These are phyloP conservation scores for Bubo blakistoni DNA, from an alignment of 2,113 vertebrate species.

Conservation along the genomic window DNA sequence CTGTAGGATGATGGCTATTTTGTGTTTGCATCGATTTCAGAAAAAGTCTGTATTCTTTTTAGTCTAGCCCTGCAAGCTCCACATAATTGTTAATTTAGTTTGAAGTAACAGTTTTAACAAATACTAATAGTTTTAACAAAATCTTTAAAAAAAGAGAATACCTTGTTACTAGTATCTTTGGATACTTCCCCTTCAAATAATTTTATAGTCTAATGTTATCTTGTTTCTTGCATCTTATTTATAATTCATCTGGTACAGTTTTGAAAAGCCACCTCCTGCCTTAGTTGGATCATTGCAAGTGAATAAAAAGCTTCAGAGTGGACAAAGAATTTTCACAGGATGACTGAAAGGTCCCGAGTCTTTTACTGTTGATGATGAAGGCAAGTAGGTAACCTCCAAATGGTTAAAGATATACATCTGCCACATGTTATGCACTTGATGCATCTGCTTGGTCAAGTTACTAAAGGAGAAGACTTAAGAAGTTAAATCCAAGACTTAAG, in stretches of 20 bases:
- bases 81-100: background rate
- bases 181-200: background rate
- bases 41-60: background rate
- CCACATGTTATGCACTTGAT: background rate
- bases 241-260: constrained; percentile 20
- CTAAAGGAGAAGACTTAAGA: background rate
- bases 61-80: background rate
- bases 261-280: constrained; percentile 66
- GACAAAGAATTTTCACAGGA: constrained; percentile 65
- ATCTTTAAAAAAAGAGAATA: background rate
- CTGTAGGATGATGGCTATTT: background rate
- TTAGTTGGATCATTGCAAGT: constrained; percentile 67
- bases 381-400: constrained; percentile 14
- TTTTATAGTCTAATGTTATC: background rate
- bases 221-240: background rate
- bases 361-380: constrained; percentile 67
- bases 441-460: background rate
- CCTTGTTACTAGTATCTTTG: background rate
- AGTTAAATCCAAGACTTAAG: background rate
- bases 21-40: background rate
- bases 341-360: constrained; percentile 71
- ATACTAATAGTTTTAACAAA: background rate
- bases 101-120: background rate
- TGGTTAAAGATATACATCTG: background rate
- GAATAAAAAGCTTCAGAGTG: constrained; percentile 70